Base-by-base conservation (phyloP, 2,888 invertebrate species). In the Ormyrus labotus region DNA sequence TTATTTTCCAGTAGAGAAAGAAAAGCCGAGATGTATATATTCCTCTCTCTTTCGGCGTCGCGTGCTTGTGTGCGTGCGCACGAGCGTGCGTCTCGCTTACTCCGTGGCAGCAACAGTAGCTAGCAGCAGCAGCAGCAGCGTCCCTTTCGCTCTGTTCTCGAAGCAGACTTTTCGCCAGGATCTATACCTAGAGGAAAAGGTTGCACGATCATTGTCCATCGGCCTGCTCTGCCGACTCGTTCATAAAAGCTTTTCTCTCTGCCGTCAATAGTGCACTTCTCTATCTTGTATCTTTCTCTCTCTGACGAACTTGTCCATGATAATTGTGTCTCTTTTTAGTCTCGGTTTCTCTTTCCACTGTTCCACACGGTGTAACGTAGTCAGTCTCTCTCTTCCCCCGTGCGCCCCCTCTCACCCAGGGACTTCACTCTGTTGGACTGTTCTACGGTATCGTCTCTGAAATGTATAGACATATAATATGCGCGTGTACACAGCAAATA, bases 371-470 rank as follows among this genome's bases (percentile, higher is more conserved):
- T 50, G 5, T 19, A 51, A 34, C 50, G 50, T 34, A 45, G 19
- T 48, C 34, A 45, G 45, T 6, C 55, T 10, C 63, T 34, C 13
- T 48, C 34, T 34, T 34, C 67, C 64, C 55, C 78, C 83, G 69
- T 53, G 57, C 34, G 48, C 67, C 57, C 45, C 64, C 61, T 63
- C 68, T 73, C 55, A 9, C 65, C 34, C 80, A 77, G 68, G 60
- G 55, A 64, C 68, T 80, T 78, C 67, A 78, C 65, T 34, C 70
- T 77, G 58, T 71, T 47, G 70, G 60, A 73, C 79, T 72, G 55
- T 70, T 80, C 58, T 71, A 72, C 65, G 78, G 61, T 10, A 72
- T 78, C 65, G 64, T 65, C 74, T 67, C 48, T 13, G 34, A n/a
- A 58, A 34, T 34, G 48, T 45, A 58, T 8, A 3, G 55, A 47